Evolutionary conservation across 2,888 invertebrate species (phyloP).

Genomic region (Cynaeus angustus): DNA sequence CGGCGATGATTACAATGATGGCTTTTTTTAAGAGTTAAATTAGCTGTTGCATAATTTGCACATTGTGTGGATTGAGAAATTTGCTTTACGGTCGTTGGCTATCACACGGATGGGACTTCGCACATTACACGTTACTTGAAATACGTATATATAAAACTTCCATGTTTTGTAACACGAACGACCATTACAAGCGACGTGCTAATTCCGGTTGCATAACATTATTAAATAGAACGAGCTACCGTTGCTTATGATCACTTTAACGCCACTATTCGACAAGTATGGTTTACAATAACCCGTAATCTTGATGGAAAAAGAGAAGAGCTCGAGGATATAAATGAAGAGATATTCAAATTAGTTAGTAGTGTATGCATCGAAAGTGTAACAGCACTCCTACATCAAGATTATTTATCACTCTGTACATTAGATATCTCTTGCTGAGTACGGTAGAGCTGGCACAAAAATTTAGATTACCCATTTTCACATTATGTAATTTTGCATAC

Average conservation of each 20-base stretch:
- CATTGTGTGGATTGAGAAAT: conserved; percentile 5
- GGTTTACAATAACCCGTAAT: no score
- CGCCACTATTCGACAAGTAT: no score
- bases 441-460: conserved; percentile 2
- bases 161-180: conserved; percentile 3
- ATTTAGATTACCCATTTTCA: conserved; percentile 3
- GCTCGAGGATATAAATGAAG: background rate
- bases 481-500: conserved; percentile 8
- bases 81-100: conserved; percentile 8
- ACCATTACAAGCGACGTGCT: conserved; percentile 3
- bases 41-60: conserved; percentile 4
- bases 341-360: background rate
- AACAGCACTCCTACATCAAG: background rate
- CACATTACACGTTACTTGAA: background rate
- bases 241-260: background rate
- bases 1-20: no score
- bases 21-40: background rate
- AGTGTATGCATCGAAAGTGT: background rate
- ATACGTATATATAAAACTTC: conserved; percentile 3
- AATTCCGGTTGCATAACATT: conserved; percentile 9
- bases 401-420: background rate
- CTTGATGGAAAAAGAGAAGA: background rate
- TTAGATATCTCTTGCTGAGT: background rate
- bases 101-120: background rate
- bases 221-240: background rate